A percentile compares a stretch with the other conserved stretches of the same genome.
phyloP scores from a whole-genome alignment of 2,797 vertebrate species.

The Hirundo rustica region DNA sequence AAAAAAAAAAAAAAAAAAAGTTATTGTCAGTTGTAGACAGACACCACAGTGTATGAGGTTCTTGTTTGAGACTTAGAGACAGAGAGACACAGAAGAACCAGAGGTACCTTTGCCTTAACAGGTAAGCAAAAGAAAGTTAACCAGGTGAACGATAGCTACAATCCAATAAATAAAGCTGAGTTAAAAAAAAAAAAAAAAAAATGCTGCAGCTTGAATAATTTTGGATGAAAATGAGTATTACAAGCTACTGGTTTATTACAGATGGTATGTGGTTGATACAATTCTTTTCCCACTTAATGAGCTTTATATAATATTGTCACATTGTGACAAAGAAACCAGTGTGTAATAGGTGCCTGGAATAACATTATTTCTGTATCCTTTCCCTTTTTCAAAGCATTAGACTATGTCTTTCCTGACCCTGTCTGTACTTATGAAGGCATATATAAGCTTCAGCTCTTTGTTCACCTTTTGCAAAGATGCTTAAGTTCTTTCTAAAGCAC shows the following conservation, averaged over 20 bases:
- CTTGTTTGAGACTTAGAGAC: neutral
- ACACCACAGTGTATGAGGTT: neutral
- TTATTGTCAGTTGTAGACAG: neutral
- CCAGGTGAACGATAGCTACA: neutral
- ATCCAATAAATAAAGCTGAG: neutral
- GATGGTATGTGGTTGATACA: neutral
- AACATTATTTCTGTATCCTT: neutral
- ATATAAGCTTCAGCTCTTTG: too few species aligned
- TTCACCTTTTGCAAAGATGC: too few species aligned
- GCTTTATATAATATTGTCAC: neutral
- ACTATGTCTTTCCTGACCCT: too few species aligned
- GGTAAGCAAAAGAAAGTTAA: neutral
- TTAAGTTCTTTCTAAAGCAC: too few species aligned
- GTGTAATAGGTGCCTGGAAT: neutral
- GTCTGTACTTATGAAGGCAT: too few species aligned
- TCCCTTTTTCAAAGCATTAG: neutral
- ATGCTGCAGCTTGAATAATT: neutral
- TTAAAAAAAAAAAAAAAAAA: neutral
- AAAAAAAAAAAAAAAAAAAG: neutral
- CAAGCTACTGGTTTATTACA: neutral
- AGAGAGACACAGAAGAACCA: neutral
- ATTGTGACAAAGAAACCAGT: neutral
- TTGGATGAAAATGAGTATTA: neutral
- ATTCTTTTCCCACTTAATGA: neutral
- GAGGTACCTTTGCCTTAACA: neutral